Base-by-base conservation (phyloP, 2,113 vertebrate genomes). In the Orycteropus afer region DNA sequence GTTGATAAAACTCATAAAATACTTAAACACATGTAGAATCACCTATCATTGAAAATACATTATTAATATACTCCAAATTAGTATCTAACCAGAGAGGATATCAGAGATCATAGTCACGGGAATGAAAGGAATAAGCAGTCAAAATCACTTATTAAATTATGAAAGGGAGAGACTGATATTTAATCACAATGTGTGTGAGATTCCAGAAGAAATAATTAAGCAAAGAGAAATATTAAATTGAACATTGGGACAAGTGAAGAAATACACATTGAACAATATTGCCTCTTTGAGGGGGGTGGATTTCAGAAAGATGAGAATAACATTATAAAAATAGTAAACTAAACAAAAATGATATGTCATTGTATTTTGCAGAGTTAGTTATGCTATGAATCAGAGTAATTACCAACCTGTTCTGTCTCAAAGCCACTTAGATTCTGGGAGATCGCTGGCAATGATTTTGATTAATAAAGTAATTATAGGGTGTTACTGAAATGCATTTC, bases 391-490 rank as follows among this genome's bases (percentile, higher is more conserved):
- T 86, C 23, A 73, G n/a, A 47, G n/a, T 10, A 67, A 47, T 51
- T 12, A 34, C 80, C 57, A 80, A 22, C 83, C 61, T 79, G 42
- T 47, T 91, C 57, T 73, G 13, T 17, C 42, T 22, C 12, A 73
- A 83, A 65, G 42, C 51, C 11, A 7, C 77, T 80, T 27, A 15
- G n/a, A 29, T 88, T 86, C 81, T 40, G 49, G 20, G 77, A 90
- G 80, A 88, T 79, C 37, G 34, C 37, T 91, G 15, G 47, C 10
- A 82, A 93, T 81, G 22, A 79, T 69, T 87, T 78, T 88, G 95
- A 85, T 92, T 93, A 94, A 84, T 84, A 80, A 61, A 57, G 77
- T 94, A 90, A 94, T 89, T 86, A 29, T 15, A 78, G 91, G 22
- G 45, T 87, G 78, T 61, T 88, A 47, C 57, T 73, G 81, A 95